Evolutionary conservation across 2,888 invertebrate genomes (phyloP), one percentile per base, ranked within the genome.

Genomic region (Sarcophaga subvicina): DNA sequence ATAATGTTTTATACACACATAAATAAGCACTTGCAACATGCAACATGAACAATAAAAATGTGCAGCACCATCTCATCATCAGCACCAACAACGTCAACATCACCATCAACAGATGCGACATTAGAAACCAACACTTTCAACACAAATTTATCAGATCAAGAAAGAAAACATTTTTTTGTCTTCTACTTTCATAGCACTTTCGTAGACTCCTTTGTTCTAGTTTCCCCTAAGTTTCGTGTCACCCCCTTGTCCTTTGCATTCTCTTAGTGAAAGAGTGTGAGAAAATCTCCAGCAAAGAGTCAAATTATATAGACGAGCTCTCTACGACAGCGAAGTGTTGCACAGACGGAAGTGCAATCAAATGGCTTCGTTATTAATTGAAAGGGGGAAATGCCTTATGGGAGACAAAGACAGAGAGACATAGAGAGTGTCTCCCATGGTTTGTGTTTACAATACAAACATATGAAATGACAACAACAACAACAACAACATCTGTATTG

Each of bases 81-180:
- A 20, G n/a, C 63, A 81, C 2, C 14, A n/a, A 25, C 72, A 67
- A 11, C 78, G 70, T 79, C 73, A 76, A 49, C 72, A 59, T 62
- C 75, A 76, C 63, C 79, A 81, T 63, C 84, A 87, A 87, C 87
- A 87, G 80, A 84, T 87, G 86, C 73, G 77, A 81, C 81, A 81
- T 84, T 87, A 87, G 81, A 84, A 75, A 66, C 62, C 64, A 66
- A 69, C 67, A 79, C 66, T 54, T 54, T 54, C 59, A 66, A 69
- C 67, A 79, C 66, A 72, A 66, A 87, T 84, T 87, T 87, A 78
- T 75, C 83, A 75, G 73, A 76, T 83, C 66, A 67, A 67, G 78
- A 22, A 25, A 17, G 12, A 77, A 80, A 37, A 14, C 20, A 64
- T 70, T 63, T 70, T 70, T 47, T 73, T 25, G 8, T 63, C 10